A percentile compares a stretch with the other conserved stretches of the same genome.
Evolutionary conservation across 2,113 vertebrate species (phyloP).

Genomic region (Pituophis catenifer): DNA sequence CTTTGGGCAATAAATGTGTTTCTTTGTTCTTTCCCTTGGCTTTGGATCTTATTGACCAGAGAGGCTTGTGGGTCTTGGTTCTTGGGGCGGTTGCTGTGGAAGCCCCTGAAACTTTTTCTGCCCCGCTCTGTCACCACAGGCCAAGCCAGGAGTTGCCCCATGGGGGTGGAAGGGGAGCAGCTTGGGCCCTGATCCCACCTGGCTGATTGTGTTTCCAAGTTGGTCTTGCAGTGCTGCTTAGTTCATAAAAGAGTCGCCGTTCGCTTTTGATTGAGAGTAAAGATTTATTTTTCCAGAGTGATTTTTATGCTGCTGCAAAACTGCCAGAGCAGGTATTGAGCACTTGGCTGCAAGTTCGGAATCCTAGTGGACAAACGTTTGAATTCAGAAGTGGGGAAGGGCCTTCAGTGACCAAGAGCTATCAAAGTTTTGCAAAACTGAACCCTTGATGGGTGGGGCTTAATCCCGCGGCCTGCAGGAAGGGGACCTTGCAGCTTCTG

Average conservation of each 20-base stretch:
- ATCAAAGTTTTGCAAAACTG: background rate
- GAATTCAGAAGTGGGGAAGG: background rate
- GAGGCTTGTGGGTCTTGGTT: background rate
- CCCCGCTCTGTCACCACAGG: background rate
- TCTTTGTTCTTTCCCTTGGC: slow-evolving; percentile 26
- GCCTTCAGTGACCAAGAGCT: background rate
- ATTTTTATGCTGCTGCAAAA: background rate
- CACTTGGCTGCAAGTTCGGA: background rate
- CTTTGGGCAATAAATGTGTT: slow-evolving; percentile 68
- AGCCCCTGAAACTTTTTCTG: background rate
- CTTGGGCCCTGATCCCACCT: background rate
- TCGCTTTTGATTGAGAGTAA: background rate
- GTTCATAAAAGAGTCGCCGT: background rate
- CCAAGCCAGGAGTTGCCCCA: background rate
- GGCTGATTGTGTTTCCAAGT: background rate
- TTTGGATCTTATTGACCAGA: slow-evolving; percentile 7
- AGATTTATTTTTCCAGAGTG: background rate
- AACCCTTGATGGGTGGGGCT: too few relatives aligned
- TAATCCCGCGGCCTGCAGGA: background rate
- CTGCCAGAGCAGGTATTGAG: background rate
- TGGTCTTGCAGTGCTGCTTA: background rate
- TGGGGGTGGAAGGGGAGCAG: too few relatives aligned
- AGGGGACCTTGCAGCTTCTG: background rate
- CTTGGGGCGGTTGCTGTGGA: background rate
- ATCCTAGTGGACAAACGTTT: background rate